Evolutionary conservation across 2,797 vertebrate genomes (phyloP).

Genomic region (Enteromius viviparus): DNA sequence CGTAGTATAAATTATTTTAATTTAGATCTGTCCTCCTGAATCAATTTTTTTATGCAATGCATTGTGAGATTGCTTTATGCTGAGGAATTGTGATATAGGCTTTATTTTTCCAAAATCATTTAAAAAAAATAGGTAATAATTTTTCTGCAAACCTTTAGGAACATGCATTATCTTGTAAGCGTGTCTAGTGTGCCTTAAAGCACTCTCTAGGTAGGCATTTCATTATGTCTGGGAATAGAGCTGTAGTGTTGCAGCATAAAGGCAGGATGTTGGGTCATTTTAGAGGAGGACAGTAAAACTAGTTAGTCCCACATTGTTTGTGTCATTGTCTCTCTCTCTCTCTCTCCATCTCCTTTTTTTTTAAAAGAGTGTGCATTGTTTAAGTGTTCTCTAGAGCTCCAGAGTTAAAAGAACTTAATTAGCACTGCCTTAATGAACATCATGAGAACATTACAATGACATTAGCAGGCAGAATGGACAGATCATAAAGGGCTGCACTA

Average conservation of each 20-base stretch:
- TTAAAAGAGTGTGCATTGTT: slow-evolving; percentile 5
- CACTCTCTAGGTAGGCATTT: background rate
- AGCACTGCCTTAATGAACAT: slow-evolving; percentile 52
- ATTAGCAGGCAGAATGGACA: slow-evolving; percentile 31
- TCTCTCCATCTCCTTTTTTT: background rate
- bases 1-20: no score
- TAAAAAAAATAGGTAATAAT: background rate
- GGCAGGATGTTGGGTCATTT: slow-evolving; percentile 21
- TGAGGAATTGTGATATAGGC: background rate
- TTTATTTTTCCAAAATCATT: background rate
- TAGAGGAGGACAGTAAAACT: background rate
- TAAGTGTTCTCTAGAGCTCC: slow-evolving; percentile 26
- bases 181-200: background rate
- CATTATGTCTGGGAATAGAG: slow-evolving; percentile 8
- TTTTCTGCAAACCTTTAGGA: background rate
- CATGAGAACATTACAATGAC: slow-evolving; percentile 33
- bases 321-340: slow-evolving; percentile 19
- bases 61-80: background rate
- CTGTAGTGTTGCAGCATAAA: background rate
- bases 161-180: background rate
- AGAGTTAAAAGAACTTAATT: slow-evolving; percentile 38
- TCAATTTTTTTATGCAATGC: background rate
- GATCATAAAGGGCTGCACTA: slow-evolving; percentile 24
- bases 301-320: background rate
- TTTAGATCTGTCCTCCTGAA: background rate